Evolutionary conservation across 2,797 vertebrate species (phyloP).

Genomic region (Lophius americanus): DNA sequence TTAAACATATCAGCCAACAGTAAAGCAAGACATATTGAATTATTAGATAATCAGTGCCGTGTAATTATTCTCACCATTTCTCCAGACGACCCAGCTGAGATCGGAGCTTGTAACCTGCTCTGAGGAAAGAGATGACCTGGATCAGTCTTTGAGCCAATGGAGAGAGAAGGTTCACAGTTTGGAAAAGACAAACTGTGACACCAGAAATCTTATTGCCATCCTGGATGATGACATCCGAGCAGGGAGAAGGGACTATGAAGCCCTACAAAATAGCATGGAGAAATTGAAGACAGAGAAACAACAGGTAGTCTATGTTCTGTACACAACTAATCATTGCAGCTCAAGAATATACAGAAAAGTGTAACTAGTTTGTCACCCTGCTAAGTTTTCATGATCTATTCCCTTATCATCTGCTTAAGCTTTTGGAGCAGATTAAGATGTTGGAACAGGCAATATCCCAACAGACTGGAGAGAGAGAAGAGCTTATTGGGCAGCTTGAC

Average conservation of each 20-base stretch:
- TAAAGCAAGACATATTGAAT: background rate
- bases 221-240: constrained; percentile 82
- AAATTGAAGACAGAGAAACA: constrained; percentile 76
- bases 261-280: constrained; percentile 64
- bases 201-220: constrained; percentile 75
- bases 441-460: constrained; percentile 71
- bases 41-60: background rate
- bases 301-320: constrained; percentile 41
- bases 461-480: constrained; percentile 69
- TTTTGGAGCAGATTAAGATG: constrained; percentile 75
- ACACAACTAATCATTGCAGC: background rate
- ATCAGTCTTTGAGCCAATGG: constrained; percentile 74
- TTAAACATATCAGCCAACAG: background rate
- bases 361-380: background rate
- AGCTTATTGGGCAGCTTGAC: constrained; percentile 76
- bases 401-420: constrained; percentile 21
- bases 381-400: background rate
- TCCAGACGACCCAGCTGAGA: constrained; percentile 74
- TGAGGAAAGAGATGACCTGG: constrained; percentile 83
- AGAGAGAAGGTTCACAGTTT: constrained; percentile 79
- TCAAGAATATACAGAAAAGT: background rate
- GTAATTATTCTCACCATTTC: background rate
- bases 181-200: constrained; percentile 77
- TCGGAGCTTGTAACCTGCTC: constrained; percentile 80
- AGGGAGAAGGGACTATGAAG: constrained; percentile 74